phyloP scores from a whole-genome alignment of 2,888 invertebrate species.

The Nymphalis c-album region DNA sequence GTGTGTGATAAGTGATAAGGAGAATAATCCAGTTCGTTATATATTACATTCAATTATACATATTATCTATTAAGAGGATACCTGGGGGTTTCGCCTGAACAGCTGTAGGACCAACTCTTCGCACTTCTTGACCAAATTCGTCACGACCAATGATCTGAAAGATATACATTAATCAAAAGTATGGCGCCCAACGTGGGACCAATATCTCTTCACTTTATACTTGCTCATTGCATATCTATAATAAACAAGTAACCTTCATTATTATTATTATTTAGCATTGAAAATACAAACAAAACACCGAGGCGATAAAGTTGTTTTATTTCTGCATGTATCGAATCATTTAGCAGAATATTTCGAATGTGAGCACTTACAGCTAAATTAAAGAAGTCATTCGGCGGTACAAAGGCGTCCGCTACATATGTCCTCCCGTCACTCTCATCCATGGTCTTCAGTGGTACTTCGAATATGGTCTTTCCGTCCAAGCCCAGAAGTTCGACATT shows the following conservation, averaged over 20 bases:
- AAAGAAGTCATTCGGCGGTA: slow-evolving; percentile 84
- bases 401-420: slow-evolving; percentile 81
- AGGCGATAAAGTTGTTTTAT: no score
- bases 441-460: slow-evolving; percentile 58
- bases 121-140: slow-evolving; percentile 80
- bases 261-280: no score
- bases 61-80: slow-evolving; percentile 40
- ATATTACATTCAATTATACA: no score
- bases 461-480: slow-evolving; percentile 62
- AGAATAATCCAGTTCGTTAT: no score
- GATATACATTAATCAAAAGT: not conserved
- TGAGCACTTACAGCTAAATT: slow-evolving; percentile 81
- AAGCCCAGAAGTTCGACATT: slow-evolving; percentile 61
- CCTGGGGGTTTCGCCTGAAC: slow-evolving; percentile 83
- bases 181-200: not conserved
- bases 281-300: no score
- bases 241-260: no score
- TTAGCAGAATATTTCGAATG: no score
- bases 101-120: slow-evolving; percentile 84
- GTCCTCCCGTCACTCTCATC: slow-evolving; percentile 45
- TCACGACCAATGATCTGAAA: slow-evolving; percentile 84
- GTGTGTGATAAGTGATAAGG: no score
- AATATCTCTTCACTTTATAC: not conserved
- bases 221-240: no score
- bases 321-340: no score